Evolutionary conservation across 2,797 vertebrate genomes (phyloP).

Genomic region (Lerista edwardsae): DNA sequence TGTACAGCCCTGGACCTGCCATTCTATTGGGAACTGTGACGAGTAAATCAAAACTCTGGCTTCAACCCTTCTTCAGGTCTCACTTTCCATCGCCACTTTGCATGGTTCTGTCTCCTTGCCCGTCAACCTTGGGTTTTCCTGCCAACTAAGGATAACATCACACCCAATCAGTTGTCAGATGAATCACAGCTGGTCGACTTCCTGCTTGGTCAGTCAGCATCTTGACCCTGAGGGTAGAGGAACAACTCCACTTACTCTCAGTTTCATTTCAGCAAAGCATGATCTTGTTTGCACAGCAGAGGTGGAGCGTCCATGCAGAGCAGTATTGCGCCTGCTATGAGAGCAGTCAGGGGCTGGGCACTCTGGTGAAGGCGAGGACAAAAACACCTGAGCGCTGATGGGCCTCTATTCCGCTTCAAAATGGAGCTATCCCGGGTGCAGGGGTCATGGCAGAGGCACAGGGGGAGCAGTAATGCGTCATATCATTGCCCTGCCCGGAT

Average conservation of each 20-base stretch:
- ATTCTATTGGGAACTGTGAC: background rate
- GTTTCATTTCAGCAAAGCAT: background rate
- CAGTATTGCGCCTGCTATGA: no score
- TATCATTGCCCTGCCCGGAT: no score
- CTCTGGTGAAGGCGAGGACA: no score
- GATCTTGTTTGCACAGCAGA: no score
- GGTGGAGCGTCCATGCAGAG: no score
- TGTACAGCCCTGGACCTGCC: no score
- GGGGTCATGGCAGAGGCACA: no score
- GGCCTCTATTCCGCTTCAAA: no score
- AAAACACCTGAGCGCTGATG: no score
- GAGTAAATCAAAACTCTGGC: background rate
- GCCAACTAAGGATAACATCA: background rate
- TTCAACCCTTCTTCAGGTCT: background rate
- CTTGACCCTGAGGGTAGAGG: background rate
- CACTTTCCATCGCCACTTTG: background rate
- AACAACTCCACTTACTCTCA: background rate
- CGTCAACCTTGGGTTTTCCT: background rate
- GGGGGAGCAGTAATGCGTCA: no score
- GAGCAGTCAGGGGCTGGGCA: no score
- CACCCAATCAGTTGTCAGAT: background rate
- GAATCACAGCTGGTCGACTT: background rate
- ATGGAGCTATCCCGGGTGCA: no score
- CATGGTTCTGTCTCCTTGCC: background rate
- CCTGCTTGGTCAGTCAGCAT: background rate